Percentiles rank a stretch among this genome's conserved stretches.
These are phyloP conservation scores for Labia minor DNA, from an alignment of 2,888 invertebrate species.

Conservation along the genomic window DNA sequence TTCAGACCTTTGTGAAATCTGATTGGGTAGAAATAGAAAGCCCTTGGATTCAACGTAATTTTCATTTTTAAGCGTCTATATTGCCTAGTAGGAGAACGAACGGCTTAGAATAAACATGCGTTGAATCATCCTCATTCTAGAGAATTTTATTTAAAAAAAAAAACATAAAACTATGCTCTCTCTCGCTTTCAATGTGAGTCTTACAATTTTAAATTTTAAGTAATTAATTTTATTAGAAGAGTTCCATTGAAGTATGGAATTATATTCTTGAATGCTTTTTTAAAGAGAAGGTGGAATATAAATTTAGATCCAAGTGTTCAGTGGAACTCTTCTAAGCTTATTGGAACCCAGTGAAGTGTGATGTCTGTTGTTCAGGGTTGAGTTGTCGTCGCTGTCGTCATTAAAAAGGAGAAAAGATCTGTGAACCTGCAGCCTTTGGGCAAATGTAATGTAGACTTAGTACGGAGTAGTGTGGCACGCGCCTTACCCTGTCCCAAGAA, in stretches of 20 bases:
- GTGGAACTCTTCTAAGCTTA: background rate
- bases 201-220: background rate
- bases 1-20: no score
- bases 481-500: background rate
- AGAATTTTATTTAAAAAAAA: no score
- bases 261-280: background rate
- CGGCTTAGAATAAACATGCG: no score
- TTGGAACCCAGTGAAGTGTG: background rate
- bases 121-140: no score
- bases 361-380: conserved; percentile 5
- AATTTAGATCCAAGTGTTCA: background rate
- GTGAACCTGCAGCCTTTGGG: background rate
- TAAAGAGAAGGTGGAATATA: background rate
- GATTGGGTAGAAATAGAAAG: no score
- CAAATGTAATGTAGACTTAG: background rate
- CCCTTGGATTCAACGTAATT: no score
- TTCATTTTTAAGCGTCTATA: no score
- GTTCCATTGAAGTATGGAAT: background rate
- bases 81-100: no score
- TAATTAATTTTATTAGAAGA: background rate
- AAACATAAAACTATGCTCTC: background rate
- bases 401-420: background rate
- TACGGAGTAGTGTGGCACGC: background rate
- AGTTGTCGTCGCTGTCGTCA: background rate
- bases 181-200: conserved; percentile 7